Evolutionary conservation across 2,113 vertebrate species (phyloP).

Genomic region (Australoheros scitulus): DNA sequence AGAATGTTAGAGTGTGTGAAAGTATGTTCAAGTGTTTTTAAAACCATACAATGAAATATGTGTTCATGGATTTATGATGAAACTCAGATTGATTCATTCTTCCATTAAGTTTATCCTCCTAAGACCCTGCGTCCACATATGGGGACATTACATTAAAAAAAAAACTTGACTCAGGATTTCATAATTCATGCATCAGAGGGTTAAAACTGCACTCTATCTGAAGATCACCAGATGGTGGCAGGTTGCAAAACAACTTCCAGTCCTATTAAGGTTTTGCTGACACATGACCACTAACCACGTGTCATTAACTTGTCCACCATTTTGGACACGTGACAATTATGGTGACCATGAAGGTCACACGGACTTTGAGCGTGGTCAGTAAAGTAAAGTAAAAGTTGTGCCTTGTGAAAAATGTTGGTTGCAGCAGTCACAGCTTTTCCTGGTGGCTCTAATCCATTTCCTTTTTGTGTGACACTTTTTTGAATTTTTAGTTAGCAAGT

Average conservation of each 20-base stretch:
- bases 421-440: not conserved
- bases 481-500: not conserved
- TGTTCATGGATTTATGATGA: too few species aligned
- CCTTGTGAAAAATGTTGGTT: not conserved
- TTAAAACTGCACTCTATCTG: not conserved
- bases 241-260: not conserved
- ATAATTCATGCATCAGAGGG: too few species aligned
- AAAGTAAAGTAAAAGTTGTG: not conserved
- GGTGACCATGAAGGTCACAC: not conserved
- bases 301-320: not conserved
- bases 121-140: too few species aligned
- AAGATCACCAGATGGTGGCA: not conserved
- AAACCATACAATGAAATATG: too few species aligned
- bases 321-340: not conserved
- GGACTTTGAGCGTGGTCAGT: too few species aligned
- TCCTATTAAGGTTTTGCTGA: not conserved
- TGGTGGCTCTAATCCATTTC: not conserved
- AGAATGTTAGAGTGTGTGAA: too few species aligned
- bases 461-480: not conserved
- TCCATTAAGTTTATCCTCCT: too few species aligned
- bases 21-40: too few species aligned
- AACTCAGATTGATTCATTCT: too few species aligned
- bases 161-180: too few species aligned
- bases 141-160: too few species aligned
- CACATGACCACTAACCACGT: not conserved